Conservation (phyloP, 2,888 invertebrate genomes). For the Acanthosepion pharaonis region DNA sequence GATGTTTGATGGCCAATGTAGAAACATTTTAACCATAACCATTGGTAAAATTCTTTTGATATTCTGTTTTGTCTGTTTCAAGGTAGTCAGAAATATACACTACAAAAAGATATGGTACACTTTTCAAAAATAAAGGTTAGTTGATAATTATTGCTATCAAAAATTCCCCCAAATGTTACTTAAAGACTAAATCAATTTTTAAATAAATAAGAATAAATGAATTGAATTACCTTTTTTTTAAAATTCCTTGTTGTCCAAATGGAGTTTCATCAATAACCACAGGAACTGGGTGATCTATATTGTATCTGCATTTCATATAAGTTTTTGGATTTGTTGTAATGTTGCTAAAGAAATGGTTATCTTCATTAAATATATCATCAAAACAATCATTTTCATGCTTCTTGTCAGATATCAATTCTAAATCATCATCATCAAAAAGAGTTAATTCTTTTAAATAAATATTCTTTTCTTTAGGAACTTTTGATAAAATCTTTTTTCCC, state of each 20-base stretch:
- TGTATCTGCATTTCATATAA: background rate
- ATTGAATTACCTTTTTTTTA: constrained; percentile 42
- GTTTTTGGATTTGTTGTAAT: background rate
- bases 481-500: constrained; percentile 24
- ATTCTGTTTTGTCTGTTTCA: too few species aligned
- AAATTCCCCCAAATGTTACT: too few species aligned
- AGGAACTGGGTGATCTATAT: background rate
- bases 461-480: constrained; percentile 40
- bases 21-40: too few species aligned
- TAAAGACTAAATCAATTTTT: background rate
- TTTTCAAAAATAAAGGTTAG: too few species aligned
- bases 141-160: too few species aligned
- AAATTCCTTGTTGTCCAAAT: constrained; percentile 42
- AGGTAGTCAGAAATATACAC: too few species aligned
- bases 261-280: constrained; percentile 38
- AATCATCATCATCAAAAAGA: background rate
- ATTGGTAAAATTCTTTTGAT: too few species aligned
- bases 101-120: too few species aligned
- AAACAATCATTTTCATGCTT: background rate
- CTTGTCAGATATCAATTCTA: background rate
- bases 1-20: too few species aligned
- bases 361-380: background rate
- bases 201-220: background rate
- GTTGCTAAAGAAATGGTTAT: background rate
- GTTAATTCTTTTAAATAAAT: background rate